Base-by-base conservation (phyloP, 2,113 vertebrate genomes). In the Daubentonia madagascariensis region DNA sequence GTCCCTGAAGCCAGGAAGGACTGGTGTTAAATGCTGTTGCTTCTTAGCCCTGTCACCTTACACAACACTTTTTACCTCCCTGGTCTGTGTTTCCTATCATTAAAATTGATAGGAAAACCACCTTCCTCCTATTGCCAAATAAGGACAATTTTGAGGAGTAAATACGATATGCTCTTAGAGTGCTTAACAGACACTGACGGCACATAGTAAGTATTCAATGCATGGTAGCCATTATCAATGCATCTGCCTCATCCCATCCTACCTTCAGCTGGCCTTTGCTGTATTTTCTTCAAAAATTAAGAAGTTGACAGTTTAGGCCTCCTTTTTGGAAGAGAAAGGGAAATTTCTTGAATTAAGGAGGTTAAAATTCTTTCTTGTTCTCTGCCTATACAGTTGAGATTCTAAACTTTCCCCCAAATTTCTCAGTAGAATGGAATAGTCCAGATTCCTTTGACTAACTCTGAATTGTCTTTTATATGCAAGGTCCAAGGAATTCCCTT, bases 211-310 rank as follows among this genome's bases (percentile, higher is more conserved):
- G 11, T 35, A 10, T 22, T 50, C 65, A 37, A 0, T 1, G 8
- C 4, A 3, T 9, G 40, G 25, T 5, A 14, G 22, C 35, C 16
- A 54, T 57, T 48, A 40, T 3, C 48, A 35, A 13, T 16, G 13
- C 20, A 23, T 20, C 4, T 4, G 2, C 6, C 45, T 59, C 30
- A 28, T 4, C 32, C 59, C 1, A 9, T 6, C 35, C 17, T 13
- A 17, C 73, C 45, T 73, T 67, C 20, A 32, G 4, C 8, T 25
- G 8, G 20, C 1, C 16, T 5, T 48, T 35, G n/a, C 18, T 52
- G 16, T 13, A 13, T 80, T 80, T 85, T 76, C 93, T 85, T 72
- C 65, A 95, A 89, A 88, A 76, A 57, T 22, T 70, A 65, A 37
- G 28, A 89, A 85, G 12, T 75, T 28, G 43, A 54, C 1, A 75